Conservation (phyloP, 1,140 invertebrate species). For the Drosophila nigrodunni region DNA sequence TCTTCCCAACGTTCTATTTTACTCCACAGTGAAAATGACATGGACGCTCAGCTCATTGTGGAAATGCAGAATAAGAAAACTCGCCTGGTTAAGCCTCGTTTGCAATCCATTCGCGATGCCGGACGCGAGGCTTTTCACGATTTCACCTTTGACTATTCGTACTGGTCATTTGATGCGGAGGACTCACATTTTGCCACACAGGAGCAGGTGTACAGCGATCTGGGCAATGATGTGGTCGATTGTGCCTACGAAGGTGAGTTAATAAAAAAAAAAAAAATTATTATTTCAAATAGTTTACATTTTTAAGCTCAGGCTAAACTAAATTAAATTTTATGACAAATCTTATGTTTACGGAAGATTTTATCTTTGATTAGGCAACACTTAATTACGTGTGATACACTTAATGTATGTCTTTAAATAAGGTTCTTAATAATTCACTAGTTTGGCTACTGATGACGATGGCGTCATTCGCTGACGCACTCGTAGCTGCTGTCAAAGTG, state of each 20-base stretch:
- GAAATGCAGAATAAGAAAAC: conserved; percentile 95
- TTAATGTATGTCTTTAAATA: too few relatives aligned
- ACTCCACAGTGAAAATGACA: conserved; percentile 89
- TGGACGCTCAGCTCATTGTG: conserved; percentile 93
- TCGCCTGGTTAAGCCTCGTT: conserved; percentile 91
- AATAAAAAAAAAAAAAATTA: too few relatives aligned
- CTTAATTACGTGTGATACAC: not conserved
- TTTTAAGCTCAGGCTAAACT: too few relatives aligned
- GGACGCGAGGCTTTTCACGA: conserved; percentile 91
- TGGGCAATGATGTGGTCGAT: conserved; percentile 95
- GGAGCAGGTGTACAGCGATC: conserved; percentile 94
- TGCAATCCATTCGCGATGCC: conserved; percentile 84
- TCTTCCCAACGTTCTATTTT: conserved; percentile 10
- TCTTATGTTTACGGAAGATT: not conserved
- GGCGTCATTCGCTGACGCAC: conserved; percentile 26
- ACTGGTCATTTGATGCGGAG: conserved; percentile 92
- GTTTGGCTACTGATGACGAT: conserved; percentile 1
- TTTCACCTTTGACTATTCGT: conserved; percentile 97
- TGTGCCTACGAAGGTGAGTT: conserved; percentile 92
- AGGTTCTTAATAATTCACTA: too few relatives aligned
- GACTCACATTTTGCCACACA: conserved; percentile 91
- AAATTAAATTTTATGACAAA: too few relatives aligned
- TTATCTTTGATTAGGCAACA: too few relatives aligned
- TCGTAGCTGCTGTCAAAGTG: conserved; percentile 7
- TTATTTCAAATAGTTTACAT: too few relatives aligned